Evolutionary conservation across 2,888 invertebrate genomes (phyloP).

Genomic region (Pseudococcus longispinus): DNA sequence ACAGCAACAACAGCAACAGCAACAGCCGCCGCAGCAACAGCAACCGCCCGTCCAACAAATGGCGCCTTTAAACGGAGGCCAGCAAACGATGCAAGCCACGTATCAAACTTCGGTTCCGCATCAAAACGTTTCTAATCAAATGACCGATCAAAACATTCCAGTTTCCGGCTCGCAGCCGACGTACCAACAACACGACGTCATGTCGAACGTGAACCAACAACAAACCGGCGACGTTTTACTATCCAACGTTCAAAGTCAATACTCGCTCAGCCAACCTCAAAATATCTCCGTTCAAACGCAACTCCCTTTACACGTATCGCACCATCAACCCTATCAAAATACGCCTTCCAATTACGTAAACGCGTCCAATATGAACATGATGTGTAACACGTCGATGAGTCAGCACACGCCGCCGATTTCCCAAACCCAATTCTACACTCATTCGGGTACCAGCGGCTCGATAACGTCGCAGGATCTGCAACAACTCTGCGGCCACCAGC

Average conservation of each 20-base stretch:
- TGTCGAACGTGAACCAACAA: slow-evolving; percentile 31
- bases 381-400: slow-evolving; percentile 36
- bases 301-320: slow-evolving; percentile 44
- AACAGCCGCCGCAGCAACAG: slow-evolving; percentile 63
- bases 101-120: slow-evolving; percentile 20
- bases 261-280: background rate
- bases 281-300: slow-evolving; percentile 38
- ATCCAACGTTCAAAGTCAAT: slow-evolving; percentile 34
- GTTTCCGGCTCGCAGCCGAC: slow-evolving; percentile 36
- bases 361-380: slow-evolving; percentile 19
- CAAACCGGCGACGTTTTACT: background rate
- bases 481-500: slow-evolving; percentile 37
- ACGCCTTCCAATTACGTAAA: slow-evolving; percentile 11
- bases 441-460: slow-evolving; percentile 12
- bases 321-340: slow-evolving; percentile 36
- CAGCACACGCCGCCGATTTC: slow-evolving; percentile 46
- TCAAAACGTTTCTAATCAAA: slow-evolving; percentile 30
- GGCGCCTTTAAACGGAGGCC: slow-evolving; percentile 43
- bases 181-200: background rate
- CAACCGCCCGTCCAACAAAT: slow-evolving; percentile 64
- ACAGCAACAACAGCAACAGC: slow-evolving; percentile 62
- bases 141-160: slow-evolving; percentile 54
- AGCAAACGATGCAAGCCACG: slow-evolving; percentile 52
- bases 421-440: slow-evolving; percentile 28
- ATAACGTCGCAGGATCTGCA: slow-evolving; percentile 53